Conservation (phyloP, 1,140 invertebrate species). For the Choristoneura fumiferana region DNA sequence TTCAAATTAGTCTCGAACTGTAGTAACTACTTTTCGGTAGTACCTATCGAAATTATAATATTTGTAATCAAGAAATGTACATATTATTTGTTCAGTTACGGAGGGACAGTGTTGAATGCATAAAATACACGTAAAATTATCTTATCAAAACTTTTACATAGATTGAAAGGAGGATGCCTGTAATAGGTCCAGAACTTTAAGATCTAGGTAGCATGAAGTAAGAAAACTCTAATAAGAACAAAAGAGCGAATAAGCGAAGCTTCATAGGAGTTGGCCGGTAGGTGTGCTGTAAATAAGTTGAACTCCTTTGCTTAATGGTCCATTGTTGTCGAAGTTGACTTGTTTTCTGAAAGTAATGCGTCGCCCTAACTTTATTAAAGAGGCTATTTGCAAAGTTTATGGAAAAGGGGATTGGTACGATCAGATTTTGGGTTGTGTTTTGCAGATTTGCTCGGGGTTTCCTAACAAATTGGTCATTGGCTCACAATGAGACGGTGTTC, state of each 20-base stretch:
- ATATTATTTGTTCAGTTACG: too few relatives aligned
- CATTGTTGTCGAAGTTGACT: slow-evolving; percentile 34
- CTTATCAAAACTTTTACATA: too few relatives aligned
- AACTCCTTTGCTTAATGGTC: slow-evolving; percentile 51
- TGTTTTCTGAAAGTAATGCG: slow-evolving; percentile 38
- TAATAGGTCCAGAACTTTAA: too few relatives aligned
- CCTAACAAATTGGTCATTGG: slow-evolving; percentile 7
- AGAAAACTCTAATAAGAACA: not conserved
- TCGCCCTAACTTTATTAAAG: slow-evolving; percentile 51
- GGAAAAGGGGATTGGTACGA: not conserved
- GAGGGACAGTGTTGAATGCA: too few relatives aligned
- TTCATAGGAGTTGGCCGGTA: slow-evolving; percentile 23
- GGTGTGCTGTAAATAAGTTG: slow-evolving; percentile 49
- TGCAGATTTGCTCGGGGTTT: not conserved
- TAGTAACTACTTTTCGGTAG: too few relatives aligned
- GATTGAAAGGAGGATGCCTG: too few relatives aligned
- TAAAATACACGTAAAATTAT: too few relatives aligned
- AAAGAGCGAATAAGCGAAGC: slow-evolving; percentile 13
- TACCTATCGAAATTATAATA: too few relatives aligned
- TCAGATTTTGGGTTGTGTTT: not conserved
- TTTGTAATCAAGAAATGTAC: too few relatives aligned
- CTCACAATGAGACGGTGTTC: not conserved
- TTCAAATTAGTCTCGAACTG: too few relatives aligned
- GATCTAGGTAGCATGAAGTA: too few relatives aligned
- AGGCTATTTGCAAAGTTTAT: slow-evolving; percentile 23